Base-by-base conservation (phyloP, 2,888 invertebrate genomes). In the Ryuthela nishihirai region DNA sequence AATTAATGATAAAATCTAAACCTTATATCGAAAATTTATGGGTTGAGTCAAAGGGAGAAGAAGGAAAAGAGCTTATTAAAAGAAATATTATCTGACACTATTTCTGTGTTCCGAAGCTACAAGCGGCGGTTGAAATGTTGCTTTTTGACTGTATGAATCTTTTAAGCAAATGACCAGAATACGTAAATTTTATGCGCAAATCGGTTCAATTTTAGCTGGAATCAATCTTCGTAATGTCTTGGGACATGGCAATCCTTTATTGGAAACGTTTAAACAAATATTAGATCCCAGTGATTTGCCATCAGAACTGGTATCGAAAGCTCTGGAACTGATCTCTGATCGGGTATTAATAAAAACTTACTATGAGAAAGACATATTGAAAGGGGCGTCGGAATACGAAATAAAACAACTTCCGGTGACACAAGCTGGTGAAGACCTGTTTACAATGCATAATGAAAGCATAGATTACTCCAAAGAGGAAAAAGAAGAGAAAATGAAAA, bases 61-160 rank as follows among this genome's bases (percentile, higher is more conserved):
- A 39, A 29, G 38, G 20, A 29, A 35, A 47, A 24, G 20, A 7
- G 3, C 23, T 42, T 25, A 15, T 47, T 12, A 20, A 47, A 4
- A 47, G 47, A 29, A 42, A 21, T 29, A 7, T 54, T 3, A 32
- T 54, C n/a, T 36, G 38, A n/a, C 12, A 38, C 1, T 54, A 38
- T 38, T 12, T 45, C 4, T 47, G n/a, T 3, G 42, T 42, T 18
- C 21, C 47, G 1, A 42, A 25, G 38, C 15, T 47, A 23, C 43
- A 43, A 29, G 47, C 42, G 1, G 26, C 47, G 0, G 36, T 47
- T 10, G 54, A 54, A 38, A 42, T 43, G 36, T 17, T 54, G 6
- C 29, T 54, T 2, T 54, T 42, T 15, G 54, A 54, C n/a, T 54
- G 54, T 23, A 54, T 54, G 54, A 54, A n/a, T 6, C 18, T 43